Evolutionary conservation across 2,888 invertebrate genomes (phyloP), one percentile per base, ranked within the genome.

Genomic region (Rhyacophila evoluta): DNA sequence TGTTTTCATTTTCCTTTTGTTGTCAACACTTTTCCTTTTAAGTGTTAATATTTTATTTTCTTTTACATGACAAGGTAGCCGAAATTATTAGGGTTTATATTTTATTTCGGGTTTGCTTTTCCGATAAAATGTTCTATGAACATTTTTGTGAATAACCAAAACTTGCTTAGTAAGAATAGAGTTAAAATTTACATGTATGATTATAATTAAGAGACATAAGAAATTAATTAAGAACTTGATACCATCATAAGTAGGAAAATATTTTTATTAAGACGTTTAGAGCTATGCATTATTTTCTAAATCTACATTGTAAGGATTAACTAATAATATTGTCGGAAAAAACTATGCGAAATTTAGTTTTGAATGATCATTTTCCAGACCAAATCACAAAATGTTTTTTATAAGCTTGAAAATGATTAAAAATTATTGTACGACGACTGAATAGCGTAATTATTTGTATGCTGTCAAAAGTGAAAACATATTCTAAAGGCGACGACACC

Each of bases 1-100:
- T n/a, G n/a, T n/a, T n/a, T n/a, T n/a, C n/a, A n/a, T n/a, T n/a
- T n/a, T n/a, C n/a, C n/a, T n/a, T n/a, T n/a, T n/a, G n/a, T n/a
- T n/a, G n/a, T n/a, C n/a, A n/a, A n/a, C n/a, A n/a, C n/a, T n/a
- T n/a, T n/a, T n/a, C n/a, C n/a, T n/a, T n/a, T n/a, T n/a, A n/a
- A n/a, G n/a, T n/a, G n/a, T n/a, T n/a, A n/a, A n/a, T n/a, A n/a
- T 33, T 73, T 29, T 12, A 2, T 55, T 75, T 79, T 78, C 71
- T 27, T 81, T 80, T 82, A 12, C 79, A 82, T 82, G 80, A 82
- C 82, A 82, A 79, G 82, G 82, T 79, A 77, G 80, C 80, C 77
- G 80, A 72, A 33, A 79, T 29, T 79, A 74, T 69, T 55, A 69
- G 67, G 3, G 28, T 55, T 29, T 41, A 41, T 39, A 12, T 29